Percentiles rank a stretch among this genome's conserved stretches.
Evolutionary conservation across 1,140 invertebrate genomes (phyloP).

Genomic region (Brachionus angularis): DNA sequence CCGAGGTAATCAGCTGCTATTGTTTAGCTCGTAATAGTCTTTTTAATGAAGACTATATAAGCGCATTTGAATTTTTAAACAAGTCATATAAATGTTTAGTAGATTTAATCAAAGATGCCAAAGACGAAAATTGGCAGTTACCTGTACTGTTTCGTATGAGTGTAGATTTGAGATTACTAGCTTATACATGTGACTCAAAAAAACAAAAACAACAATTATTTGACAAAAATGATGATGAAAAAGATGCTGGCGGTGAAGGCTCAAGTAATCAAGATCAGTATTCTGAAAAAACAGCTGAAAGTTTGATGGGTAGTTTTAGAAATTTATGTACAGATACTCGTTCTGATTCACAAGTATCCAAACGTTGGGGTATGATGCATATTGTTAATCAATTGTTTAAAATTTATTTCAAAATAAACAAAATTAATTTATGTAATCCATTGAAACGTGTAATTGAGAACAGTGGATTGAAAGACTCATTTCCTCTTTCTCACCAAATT

Average conservation of each 20-base stretch:
- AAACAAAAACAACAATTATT: slow-evolving; percentile 14
- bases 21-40: slow-evolving; percentile 21
- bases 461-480: slow-evolving; percentile 78
- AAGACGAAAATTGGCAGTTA: slow-evolving; percentile 92
- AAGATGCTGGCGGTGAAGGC: slow-evolving; percentile 54
- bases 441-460: slow-evolving; percentile 91
- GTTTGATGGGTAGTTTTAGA: slow-evolving; percentile 85
- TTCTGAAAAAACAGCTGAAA: slow-evolving; percentile 87
- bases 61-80: slow-evolving; percentile 28
- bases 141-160: slow-evolving; percentile 83
- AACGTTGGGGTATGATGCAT: slow-evolving; percentile 88
- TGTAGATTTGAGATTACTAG: slow-evolving; percentile 78
- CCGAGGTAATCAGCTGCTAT: slow-evolving; percentile 22
- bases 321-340: slow-evolving; percentile 90
- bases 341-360: slow-evolving; percentile 79
- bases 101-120: slow-evolving; percentile 52
- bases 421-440: slow-evolving; percentile 91
- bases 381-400: slow-evolving; percentile 95
- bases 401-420: slow-evolving; percentile 87
- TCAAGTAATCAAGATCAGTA: slow-evolving; percentile 66
- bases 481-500: slow-evolving; percentile 73
- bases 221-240: slow-evolving; percentile 50
- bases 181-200: slow-evolving; percentile 52
- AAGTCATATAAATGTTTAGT: slow-evolving; percentile 33
- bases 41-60: not conserved